Conservation (phyloP, 2,113 vertebrate species). For the Oncorhynchus kisutch region DNA sequence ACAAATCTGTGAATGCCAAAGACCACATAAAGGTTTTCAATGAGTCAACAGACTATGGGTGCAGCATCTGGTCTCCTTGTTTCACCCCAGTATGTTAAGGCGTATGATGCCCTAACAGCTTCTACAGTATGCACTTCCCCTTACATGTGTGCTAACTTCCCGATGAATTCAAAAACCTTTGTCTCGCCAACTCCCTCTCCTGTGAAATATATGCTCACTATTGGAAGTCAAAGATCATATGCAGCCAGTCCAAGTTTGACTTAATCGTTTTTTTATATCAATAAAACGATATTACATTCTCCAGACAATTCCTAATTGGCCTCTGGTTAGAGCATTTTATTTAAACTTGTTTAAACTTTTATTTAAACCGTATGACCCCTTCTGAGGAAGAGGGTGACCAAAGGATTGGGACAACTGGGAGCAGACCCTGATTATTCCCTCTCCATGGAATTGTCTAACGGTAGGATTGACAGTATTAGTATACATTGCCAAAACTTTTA, state of each 20-base stretch:
- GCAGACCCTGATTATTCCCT: constrained; percentile 31
- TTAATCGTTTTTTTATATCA: background rate
- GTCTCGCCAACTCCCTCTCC: too few relatives aligned
- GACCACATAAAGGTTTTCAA: constrained; percentile 12
- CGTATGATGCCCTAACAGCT: background rate
- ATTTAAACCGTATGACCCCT: background rate
- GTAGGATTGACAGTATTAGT: constrained; percentile 30
- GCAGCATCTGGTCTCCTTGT: constrained; percentile 3
- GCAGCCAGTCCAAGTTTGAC: background rate
- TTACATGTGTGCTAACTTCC: background rate
- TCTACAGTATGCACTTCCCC: background rate
- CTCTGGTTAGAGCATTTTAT: constrained; percentile 28
- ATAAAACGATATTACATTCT: background rate
- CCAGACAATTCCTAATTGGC: constrained; percentile 31
- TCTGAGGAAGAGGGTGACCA: constrained; percentile 7
- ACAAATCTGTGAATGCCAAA: constrained; percentile 18
- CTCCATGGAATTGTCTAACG: constrained; percentile 16
- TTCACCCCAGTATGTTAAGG: background rate
- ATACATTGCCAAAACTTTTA: constrained; percentile 13
- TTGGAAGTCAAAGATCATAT: background rate
- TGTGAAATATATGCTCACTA: background rate
- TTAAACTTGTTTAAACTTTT: constrained; percentile 1
- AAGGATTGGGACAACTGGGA: constrained; percentile 14
- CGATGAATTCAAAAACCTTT: background rate
- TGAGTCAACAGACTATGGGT: background rate